Evolutionary conservation across 2,113 vertebrate species (phyloP).

Genomic region (Kryptolebias marmoratus): DNA sequence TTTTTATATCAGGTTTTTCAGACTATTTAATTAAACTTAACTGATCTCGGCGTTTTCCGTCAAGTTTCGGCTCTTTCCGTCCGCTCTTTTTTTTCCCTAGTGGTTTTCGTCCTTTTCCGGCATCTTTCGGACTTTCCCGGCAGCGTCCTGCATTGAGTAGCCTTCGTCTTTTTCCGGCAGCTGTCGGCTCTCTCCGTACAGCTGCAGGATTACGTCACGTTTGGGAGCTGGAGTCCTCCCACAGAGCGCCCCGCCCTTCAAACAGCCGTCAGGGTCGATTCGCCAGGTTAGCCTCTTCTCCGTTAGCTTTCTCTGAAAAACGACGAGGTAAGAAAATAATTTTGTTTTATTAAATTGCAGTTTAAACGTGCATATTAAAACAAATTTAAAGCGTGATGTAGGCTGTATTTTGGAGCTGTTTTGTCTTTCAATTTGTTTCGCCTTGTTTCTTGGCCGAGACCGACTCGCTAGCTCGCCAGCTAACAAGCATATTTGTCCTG

Average conservation of each 20-base stretch:
- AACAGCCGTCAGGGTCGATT: conserved; percentile 33
- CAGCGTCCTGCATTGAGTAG: too few species aligned
- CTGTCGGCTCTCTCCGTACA: conserved; percentile 41
- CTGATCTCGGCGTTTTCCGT: background rate
- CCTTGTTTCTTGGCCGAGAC: background rate
- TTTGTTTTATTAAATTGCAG: background rate
- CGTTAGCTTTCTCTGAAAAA: conserved; percentile 4
- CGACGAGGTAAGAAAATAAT: conserved; percentile 28
- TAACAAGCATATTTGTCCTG: background rate
- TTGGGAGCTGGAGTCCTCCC: background rate
- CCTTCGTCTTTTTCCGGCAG: background rate
- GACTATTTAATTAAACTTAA: too few species aligned
- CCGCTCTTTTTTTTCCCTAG: too few species aligned
- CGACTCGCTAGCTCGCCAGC: conserved; percentile 16
- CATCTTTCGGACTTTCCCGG: background rate
- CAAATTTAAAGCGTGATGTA: too few species aligned
- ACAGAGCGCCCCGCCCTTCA: conserved; percentile 10
- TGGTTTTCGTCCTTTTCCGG: too few species aligned
- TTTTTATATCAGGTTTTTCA: too few species aligned
- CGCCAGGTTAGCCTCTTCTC: background rate
- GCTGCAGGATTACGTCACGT: conserved; percentile 67
- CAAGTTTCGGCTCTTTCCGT: background rate
- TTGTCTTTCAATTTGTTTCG: background rate
- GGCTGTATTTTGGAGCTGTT: background rate
- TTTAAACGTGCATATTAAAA: background rate